These are phyloP conservation scores for Varecia variegata DNA, from an alignment of 2,797 vertebrate genomes.

Conservation along the genomic window DNA sequence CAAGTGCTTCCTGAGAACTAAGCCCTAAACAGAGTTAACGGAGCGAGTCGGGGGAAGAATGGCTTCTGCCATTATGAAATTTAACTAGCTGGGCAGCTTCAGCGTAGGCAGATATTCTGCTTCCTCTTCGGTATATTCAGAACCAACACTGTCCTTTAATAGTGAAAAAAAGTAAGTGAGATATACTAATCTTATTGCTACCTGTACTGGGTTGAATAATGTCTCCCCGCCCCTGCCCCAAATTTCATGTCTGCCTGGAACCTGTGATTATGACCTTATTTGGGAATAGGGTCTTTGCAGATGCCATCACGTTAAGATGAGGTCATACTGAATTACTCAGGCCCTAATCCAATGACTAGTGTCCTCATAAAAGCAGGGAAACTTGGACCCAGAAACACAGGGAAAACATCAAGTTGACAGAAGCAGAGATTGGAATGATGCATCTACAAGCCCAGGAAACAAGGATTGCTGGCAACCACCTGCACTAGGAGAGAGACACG, in stretches of 20 bases:
- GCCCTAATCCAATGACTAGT: not conserved
- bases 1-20: constrained; percentile 3
- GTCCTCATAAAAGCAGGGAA: not conserved
- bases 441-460: not conserved
- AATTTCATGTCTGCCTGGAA: not conserved
- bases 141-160: not conserved
- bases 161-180: not conserved
- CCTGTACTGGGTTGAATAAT: not conserved
- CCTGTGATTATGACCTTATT: not conserved
- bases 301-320: not conserved
- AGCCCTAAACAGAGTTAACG: not conserved
- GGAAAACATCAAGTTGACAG: not conserved
- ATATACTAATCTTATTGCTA: not conserved
- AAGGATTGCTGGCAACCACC: not conserved
- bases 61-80: not conserved
- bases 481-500: not conserved
- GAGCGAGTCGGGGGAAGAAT: not conserved
- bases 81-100: not conserved
- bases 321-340: not conserved
- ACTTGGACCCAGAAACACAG: not conserved
- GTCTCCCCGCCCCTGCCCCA: no score
- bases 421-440: not conserved
- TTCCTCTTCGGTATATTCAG: not conserved
- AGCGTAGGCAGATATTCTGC: not conserved
- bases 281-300: not conserved